A percentile compares a stretch with the other conserved stretches of the same genome.
Conservation (phyloP, 2,797 vertebrate species). For the Melanotaenia pygmaea region DNA sequence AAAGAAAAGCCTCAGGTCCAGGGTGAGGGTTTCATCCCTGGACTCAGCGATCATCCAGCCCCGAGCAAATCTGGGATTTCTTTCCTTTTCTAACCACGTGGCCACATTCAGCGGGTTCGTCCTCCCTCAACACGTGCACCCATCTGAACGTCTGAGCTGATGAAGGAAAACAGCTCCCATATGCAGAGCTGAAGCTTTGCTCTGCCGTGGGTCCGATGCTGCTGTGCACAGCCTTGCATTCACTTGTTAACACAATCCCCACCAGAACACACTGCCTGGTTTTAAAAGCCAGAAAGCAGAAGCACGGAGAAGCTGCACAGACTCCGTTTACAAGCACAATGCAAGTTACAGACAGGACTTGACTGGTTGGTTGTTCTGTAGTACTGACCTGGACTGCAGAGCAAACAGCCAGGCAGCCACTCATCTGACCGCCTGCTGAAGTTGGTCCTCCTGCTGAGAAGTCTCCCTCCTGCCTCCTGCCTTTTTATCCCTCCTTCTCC, state of each 20-base stretch:
- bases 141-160: constrained; percentile 36
- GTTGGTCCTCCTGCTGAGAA: constrained; percentile 60
- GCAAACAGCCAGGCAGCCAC: constrained; percentile 55
- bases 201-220: constrained; percentile 19
- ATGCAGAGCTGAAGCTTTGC: constrained; percentile 36
- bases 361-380: constrained; percentile 41
- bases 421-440: constrained; percentile 66
- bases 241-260: constrained; percentile 6
- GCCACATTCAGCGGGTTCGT: constrained; percentile 31
- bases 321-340: too few species aligned
- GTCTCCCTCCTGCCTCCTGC: not conserved
- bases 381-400: constrained; percentile 75
- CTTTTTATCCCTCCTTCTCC: constrained; percentile 18
- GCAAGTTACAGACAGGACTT: not conserved
- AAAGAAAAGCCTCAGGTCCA: not conserved
- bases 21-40: too few species aligned
- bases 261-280: not conserved
- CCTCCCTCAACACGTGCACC: constrained; percentile 41
- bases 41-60: not conserved
- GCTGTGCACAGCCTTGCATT: constrained; percentile 30
- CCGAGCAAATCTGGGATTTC: constrained; percentile 27
- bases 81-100: constrained; percentile 63
- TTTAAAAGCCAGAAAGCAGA: not conserved
- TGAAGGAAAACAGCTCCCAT: constrained; percentile 18
- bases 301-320: not conserved